Evolutionary conservation across 2,888 invertebrate genomes (phyloP), one percentile per base, ranked within the genome.

Genomic region (Dryomyza anilis): DNA sequence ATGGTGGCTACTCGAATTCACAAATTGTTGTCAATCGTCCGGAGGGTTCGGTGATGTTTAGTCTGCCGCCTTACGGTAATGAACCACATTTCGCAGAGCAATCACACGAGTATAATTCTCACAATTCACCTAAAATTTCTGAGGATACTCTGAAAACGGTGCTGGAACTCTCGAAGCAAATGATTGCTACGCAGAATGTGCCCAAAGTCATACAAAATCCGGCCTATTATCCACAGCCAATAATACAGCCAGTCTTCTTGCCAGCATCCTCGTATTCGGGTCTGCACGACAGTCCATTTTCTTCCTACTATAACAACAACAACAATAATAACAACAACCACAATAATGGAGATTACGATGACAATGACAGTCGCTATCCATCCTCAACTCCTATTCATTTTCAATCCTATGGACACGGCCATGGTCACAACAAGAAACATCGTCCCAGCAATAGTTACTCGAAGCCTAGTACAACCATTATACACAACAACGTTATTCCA

Each of bases 21-120:
- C 84, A 84, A 70, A 83, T 84, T 62, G 83, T 83, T 7, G 80
- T 83, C 0, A 83, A 83, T 70, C 80, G 80, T 0, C 83, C 84
- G 0, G 83, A 80, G 58, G 84, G 84, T 0, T 79, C 83, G 0
- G 82, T 83, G 3, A 71, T 81, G 10, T 83, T 83, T 43, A 78
- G 75, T 2, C 69, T 83, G 1, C 78, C 79, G 0, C 69, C 69
- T 0, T 72, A 74, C 7, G 74, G 69, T 43, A 52, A 69, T 59
- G 67, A 69, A 6, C 69, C 66, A 25, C 66, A 73, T 59, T 67
- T 64, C 27, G 14, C 50, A 8, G 68, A 70, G 27, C 65, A 64
- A 27, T n/a, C 60, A 1, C 45, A 63, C 6, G 73, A 75, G 50
- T 74, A 73, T 52, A 33, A 45, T n/a, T 67, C 67, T 10, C 71